phyloP scores from a whole-genome alignment of 2,888 invertebrate species.

The Epicampocera succincta region DNA sequence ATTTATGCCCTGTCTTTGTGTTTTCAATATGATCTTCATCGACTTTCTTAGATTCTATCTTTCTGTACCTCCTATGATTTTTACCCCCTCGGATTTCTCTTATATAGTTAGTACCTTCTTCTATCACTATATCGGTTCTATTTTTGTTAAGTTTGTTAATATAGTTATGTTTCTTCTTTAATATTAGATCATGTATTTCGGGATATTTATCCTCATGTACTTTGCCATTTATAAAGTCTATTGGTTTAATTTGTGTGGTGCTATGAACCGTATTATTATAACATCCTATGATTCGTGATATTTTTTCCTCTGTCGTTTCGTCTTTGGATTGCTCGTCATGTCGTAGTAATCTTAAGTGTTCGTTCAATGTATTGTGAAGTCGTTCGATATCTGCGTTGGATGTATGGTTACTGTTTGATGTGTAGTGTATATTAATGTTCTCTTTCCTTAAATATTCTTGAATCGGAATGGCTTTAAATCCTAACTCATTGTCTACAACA shows the following conservation, averaged over 20 bases:
- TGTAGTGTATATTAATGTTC: no score
- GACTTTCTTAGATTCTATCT: conserved; percentile 1
- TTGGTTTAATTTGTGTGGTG: background rate
- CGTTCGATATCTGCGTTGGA: no score
- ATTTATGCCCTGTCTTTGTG: background rate
- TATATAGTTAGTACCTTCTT: background rate
- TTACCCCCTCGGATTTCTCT: conserved; percentile 11
- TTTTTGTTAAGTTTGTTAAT: background rate
- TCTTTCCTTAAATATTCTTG: no score
- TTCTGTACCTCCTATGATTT: conserved; percentile 9
- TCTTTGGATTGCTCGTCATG: no score
- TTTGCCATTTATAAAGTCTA: background rate
- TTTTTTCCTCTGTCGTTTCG: no score
- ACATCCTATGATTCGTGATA: no score
- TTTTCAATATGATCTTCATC: conserved; percentile 1
- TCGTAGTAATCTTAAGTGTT: no score
- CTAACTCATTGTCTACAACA: no score
- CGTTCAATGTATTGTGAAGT: background rate
- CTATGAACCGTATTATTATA: background rate
- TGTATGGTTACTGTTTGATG: no score
- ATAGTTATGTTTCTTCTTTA: no score
- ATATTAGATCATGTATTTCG: background rate
- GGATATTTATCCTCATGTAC: background rate
- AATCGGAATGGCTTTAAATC: no score
- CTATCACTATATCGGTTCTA: background rate